A percentile compares a stretch with the other conserved stretches of the same genome.
Conservation (phyloP, 2,888 invertebrate genomes). For the Megalurothrips usitatus region DNA sequence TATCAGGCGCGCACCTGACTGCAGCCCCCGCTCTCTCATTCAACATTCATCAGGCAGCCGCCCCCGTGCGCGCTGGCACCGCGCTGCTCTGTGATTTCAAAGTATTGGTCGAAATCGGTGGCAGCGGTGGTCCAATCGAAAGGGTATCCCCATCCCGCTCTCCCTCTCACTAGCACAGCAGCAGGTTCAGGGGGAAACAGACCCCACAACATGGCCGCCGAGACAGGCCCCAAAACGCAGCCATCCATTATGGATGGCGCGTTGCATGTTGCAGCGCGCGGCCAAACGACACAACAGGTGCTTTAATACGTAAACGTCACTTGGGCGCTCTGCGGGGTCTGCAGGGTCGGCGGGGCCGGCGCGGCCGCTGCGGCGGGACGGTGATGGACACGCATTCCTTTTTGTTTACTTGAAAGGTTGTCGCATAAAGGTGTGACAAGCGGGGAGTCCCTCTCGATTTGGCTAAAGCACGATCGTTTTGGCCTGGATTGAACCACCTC, state of each 20-base stretch:
- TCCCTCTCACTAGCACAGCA: neutral
- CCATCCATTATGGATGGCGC: neutral
- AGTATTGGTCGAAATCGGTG: neutral
- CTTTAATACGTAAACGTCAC: neutral
- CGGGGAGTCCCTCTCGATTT: too few relatives aligned
- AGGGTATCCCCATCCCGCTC: neutral
- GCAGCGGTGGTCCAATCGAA: too few relatives aligned
- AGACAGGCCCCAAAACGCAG: neutral
- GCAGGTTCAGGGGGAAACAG: neutral
- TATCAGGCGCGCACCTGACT: neutral
- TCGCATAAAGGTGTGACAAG: too few relatives aligned
- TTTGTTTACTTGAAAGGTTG: too few relatives aligned
- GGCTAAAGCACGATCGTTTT: too few relatives aligned
- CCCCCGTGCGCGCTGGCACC: neutral
- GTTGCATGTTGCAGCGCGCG: neutral
- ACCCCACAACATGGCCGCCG: neutral
- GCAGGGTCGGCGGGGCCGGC: too few relatives aligned
- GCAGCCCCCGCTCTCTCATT: neutral
- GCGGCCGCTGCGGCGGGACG: too few relatives aligned
- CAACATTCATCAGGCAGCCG: neutral
- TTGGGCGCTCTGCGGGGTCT: too few relatives aligned
- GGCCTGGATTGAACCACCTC: too few relatives aligned
- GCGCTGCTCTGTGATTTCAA: neutral
- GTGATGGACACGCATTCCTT: too few relatives aligned
- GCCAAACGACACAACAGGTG: neutral